phyloP scores from a whole-genome alignment of 2,888 invertebrate species.

The Dyspetes luteomarginatus region DNA sequence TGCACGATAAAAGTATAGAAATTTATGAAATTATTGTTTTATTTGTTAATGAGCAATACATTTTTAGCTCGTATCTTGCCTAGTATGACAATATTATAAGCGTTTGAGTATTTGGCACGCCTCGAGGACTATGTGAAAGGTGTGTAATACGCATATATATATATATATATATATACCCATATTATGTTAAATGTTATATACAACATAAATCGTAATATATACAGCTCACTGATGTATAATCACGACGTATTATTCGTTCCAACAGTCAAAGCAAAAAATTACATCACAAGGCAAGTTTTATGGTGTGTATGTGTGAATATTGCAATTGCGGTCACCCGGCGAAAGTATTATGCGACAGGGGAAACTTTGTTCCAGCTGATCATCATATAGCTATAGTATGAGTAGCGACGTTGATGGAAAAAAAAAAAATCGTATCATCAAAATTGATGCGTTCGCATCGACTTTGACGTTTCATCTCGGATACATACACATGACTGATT shows the following conservation, averaged over 20 bases:
- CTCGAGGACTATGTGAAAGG: slow-evolving; percentile 54
- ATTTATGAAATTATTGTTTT: no score
- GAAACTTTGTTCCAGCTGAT: slow-evolving; percentile 26
- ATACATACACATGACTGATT: no score
- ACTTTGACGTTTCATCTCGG: no score
- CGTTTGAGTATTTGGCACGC: not conserved
- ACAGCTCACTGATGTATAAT: slow-evolving; percentile 27
- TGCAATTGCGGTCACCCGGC: slow-evolving; percentile 50
- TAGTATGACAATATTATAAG: not conserved
- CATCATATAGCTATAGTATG: no score
- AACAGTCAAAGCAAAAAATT: slow-evolving; percentile 39
- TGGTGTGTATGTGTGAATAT: not conserved
- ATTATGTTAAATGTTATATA: not conserved
- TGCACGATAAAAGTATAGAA: no score
- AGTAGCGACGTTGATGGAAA: no score
- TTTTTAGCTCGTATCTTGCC: not conserved
- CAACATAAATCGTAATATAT: not conserved
- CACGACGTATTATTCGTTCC: slow-evolving; percentile 36
- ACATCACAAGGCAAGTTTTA: slow-evolving; percentile 17
- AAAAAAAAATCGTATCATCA: no score
- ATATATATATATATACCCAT: not conserved
- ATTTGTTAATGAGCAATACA: not conserved
- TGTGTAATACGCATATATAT: not conserved
- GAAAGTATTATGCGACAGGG: slow-evolving; percentile 47
- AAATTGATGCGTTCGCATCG: no score